Evolutionary conservation across 2,888 invertebrate genomes (phyloP).

Genomic region (Drosophila neonasuta): DNA sequence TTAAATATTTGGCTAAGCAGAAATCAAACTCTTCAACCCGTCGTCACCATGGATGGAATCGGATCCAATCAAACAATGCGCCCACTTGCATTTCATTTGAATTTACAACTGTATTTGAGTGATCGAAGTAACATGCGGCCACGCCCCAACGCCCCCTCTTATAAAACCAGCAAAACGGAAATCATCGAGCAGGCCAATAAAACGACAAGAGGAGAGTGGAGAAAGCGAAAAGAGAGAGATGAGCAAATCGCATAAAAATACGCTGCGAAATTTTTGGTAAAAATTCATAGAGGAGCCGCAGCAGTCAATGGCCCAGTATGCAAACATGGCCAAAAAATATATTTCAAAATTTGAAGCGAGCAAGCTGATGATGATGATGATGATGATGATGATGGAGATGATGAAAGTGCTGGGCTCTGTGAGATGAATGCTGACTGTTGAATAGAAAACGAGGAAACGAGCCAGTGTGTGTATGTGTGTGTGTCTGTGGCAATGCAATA

Average conservation of each 20-base stretch:
- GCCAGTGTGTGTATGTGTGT: conserved; percentile 26
- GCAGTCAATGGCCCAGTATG: conserved; percentile 68
- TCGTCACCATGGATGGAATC: background rate
- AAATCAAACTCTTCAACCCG: conserved; percentile 33
- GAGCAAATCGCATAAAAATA: conserved; percentile 72
- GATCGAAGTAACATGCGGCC: conserved; percentile 63
- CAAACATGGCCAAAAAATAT: conserved; percentile 64
- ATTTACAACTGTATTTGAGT: conserved; percentile 73
- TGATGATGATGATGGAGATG: conserved; percentile 29
- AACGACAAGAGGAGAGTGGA: conserved; percentile 30
- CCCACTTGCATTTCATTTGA: conserved; percentile 75
- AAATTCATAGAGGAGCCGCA: conserved; percentile 55
- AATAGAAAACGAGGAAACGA: background rate
- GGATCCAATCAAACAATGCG: conserved; percentile 58
- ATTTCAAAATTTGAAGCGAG: conserved; percentile 68
- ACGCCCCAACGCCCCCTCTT: conserved; percentile 24
- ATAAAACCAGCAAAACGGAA: conserved; percentile 36
- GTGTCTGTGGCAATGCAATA: conserved; percentile 39
- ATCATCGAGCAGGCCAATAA: conserved; percentile 64
- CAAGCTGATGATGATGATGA: conserved; percentile 31
- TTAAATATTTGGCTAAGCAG: conserved; percentile 71
- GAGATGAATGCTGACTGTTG: conserved; percentile 15
- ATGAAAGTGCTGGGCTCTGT: conserved; percentile 9
- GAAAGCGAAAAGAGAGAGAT: conserved; percentile 21
- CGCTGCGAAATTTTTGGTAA: conserved; percentile 50